These are phyloP conservation scores for Xanthorhoe designata DNA, from an alignment of 2,888 invertebrate genomes.

Conservation along the genomic window DNA sequence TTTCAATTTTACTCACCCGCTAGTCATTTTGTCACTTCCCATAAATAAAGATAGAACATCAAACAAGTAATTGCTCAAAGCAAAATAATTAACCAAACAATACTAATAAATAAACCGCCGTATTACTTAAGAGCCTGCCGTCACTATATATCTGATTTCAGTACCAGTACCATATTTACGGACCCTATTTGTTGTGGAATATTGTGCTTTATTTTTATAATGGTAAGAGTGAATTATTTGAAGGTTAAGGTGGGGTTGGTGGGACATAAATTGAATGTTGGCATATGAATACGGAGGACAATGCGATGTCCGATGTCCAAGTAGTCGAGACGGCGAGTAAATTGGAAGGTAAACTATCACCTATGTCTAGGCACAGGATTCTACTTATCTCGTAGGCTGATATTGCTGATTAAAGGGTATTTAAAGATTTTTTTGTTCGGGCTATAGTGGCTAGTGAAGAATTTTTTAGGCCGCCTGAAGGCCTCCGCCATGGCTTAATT, in stretches of 20 bases:
- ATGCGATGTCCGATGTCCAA: conserved; percentile 61
- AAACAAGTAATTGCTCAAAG: conserved; percentile 70
- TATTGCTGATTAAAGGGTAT: too few relatives aligned
- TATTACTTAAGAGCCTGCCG: conserved; percentile 56
- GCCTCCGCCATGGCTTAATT: too few relatives aligned
- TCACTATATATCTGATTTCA: conserved; percentile 66
- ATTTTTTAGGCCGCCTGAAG: too few relatives aligned
- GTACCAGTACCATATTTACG: conserved; percentile 22
- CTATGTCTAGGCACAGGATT: conserved; percentile 21
- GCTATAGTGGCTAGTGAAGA: too few relatives aligned
- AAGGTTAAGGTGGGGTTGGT: conserved; percentile 44
- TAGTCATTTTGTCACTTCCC: conserved; percentile 4
- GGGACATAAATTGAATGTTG: conserved; percentile 69
- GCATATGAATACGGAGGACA: conserved; percentile 74
- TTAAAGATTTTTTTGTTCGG: too few relatives aligned
- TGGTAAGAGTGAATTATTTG: neutral
- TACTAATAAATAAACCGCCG: conserved; percentile 68
- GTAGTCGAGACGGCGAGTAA: conserved; percentile 60
- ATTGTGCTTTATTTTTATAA: conserved; percentile 15
- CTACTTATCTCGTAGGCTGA: neutral
- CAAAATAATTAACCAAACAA: conserved; percentile 73
- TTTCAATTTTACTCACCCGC: neutral
- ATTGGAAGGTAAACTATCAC: conserved; percentile 64
- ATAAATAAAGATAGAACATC: conserved; percentile 51
- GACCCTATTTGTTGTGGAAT: conserved; percentile 11